These are phyloP conservation scores for Plecotus auritus DNA, from an alignment of 2,113 vertebrate species.

Conservation along the genomic window DNA sequence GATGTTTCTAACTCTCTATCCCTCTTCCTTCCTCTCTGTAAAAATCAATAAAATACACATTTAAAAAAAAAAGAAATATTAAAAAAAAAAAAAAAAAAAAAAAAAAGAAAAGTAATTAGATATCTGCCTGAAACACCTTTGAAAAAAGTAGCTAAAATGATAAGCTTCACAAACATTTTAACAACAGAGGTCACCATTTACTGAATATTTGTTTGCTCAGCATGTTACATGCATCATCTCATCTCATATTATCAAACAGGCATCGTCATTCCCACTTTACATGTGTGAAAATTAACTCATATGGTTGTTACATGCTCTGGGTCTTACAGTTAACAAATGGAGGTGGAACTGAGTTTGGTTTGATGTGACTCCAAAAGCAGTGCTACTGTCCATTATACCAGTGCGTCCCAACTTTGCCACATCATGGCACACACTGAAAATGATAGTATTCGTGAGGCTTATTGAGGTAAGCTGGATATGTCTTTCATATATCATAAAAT, in stretches of 20 bases:
- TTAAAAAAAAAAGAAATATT: too few relatives aligned
- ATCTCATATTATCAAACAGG: not conserved
- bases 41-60: too few relatives aligned
- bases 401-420: not conserved
- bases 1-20: too few relatives aligned
- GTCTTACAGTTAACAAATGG: not conserved
- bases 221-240: not conserved
- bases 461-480: not conserved
- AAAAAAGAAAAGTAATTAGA: conserved; percentile 26
- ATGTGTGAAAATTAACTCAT: not conserved
- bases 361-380: not conserved
- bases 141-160: conserved; percentile 16
- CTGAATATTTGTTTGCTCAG: not conserved
- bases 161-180: not conserved
- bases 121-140: not conserved
- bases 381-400: not conserved
- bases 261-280: not conserved
- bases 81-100: too few relatives aligned
- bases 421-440: not conserved
- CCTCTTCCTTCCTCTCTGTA: too few relatives aligned
- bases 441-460: not conserved
- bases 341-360: not conserved
- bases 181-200: not conserved
- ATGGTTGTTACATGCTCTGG: not conserved
- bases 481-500: not conserved